phyloP scores from a whole-genome alignment of 2,113 vertebrate genomes.

The human (Homo sapiens) region DNA sequence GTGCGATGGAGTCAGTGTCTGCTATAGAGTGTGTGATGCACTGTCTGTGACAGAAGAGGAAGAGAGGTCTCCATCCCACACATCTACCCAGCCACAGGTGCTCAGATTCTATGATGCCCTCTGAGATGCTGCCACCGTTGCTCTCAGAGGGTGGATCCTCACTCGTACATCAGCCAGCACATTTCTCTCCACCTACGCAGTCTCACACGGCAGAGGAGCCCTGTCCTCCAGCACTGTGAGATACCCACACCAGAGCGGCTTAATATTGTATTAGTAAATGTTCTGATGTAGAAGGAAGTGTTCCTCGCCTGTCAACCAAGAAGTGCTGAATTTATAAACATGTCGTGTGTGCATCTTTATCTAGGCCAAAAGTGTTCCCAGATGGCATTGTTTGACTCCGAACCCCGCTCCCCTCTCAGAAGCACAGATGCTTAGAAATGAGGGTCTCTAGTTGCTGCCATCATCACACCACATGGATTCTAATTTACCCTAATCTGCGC shows the following conservation, averaged over 20 bases:
- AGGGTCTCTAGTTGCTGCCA: neutral
- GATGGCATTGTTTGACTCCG: fast-evolving
- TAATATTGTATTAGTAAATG: neutral
- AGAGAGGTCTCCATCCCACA: too few species aligned
- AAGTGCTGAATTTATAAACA: neutral
- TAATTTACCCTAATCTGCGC: neutral
- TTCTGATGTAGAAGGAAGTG: neutral
- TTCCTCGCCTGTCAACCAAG: conserved; percentile 46
- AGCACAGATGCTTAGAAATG: neutral
- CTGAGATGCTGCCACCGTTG: fast-evolving
- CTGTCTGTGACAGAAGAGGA: neutral
- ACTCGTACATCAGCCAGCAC: conserved; percentile 16
- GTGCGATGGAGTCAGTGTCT: too few species aligned
- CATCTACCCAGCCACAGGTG: neutral
- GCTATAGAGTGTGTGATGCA: too few species aligned
- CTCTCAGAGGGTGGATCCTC: neutral
- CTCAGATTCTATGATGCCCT: too few species aligned
- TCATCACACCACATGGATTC: neutral
- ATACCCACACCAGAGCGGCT: neutral
- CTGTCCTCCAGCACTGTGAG: neutral
- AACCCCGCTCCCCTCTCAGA: neutral
- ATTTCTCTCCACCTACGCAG: conserved; percentile 69
- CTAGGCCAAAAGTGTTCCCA: neutral
- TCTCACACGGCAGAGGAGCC: conserved; percentile 64
- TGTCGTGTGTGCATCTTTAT: neutral